Conservation (phyloP, 2,113 vertebrate genomes). For the Python bivittatus region DNA sequence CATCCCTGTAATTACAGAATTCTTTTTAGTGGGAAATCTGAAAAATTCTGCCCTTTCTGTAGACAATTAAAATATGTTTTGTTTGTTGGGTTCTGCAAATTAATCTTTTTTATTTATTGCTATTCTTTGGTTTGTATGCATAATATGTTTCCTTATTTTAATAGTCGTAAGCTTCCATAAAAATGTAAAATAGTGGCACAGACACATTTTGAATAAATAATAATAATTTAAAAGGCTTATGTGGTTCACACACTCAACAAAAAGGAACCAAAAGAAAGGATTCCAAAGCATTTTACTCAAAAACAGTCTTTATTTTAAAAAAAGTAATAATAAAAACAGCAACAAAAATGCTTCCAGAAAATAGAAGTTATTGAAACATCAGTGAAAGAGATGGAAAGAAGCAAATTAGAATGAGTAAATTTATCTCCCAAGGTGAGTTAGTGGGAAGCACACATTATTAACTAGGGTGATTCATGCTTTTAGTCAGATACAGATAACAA, state of each 20-base stretch:
- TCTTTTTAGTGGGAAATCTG: neutral
- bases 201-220: neutral
- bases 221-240: neutral
- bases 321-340: neutral
- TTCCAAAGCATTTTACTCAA: neutral
- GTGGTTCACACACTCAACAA: neutral
- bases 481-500: slow-evolving; percentile 42
- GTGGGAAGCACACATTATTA: slow-evolving; percentile 44
- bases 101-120: neutral
- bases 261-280: neutral
- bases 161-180: neutral
- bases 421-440: slow-evolving; percentile 15
- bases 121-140: neutral
- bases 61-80: neutral
- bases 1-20: neutral
- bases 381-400: neutral
- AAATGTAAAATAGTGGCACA: neutral
- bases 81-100: neutral
- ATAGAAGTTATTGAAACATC: neutral
- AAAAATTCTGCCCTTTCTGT: neutral
- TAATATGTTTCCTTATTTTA: neutral
- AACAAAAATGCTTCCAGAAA: neutral
- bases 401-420: neutral
- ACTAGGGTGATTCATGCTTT: slow-evolving; percentile 59
- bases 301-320: neutral